Percentiles rank a stretch among this genome's conserved stretches.
phyloP scores from a whole-genome alignment of 2,113 vertebrate species.

The Callopanchax toddi region DNA sequence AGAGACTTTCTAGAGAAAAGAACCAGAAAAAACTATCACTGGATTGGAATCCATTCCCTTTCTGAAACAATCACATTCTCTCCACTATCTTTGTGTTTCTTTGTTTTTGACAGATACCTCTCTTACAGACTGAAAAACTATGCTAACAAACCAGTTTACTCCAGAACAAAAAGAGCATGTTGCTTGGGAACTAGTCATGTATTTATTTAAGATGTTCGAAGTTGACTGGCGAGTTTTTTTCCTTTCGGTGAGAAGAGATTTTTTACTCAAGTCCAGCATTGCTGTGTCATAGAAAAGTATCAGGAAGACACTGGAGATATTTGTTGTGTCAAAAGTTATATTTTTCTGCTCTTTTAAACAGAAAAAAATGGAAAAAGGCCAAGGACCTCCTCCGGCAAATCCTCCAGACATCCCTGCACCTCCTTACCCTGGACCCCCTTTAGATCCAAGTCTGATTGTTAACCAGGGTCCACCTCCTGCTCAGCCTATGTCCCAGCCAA shows the following conservation, averaged over 20 bases:
- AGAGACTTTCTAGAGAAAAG: no score
- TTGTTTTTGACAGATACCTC: background rate
- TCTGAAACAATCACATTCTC: no score
- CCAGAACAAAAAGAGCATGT: background rate
- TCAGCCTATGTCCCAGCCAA: no score
- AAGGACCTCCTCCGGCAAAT: background rate
- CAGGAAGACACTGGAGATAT: no score
- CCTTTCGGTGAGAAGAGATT: background rate
- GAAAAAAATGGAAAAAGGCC: slow-evolving; percentile 43
- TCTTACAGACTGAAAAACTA: background rate
- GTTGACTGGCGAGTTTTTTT: slow-evolving; percentile 7
- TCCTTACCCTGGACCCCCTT: slow-evolving; percentile 38
- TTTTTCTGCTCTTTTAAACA: background rate
- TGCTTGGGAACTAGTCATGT: background rate
- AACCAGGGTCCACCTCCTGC: background rate
- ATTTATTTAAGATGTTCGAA: background rate
- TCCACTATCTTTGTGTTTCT: background rate
- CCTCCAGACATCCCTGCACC: background rate
- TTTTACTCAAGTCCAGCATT: background rate
- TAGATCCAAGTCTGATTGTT: background rate
- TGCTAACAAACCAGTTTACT: slow-evolving; percentile 12
- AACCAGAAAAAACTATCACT: no score
- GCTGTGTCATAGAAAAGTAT: background rate
- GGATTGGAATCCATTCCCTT: no score
- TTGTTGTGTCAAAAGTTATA: background rate